Evolutionary conservation across 2,113 vertebrate species (phyloP).

Genomic region (Bujurquina vittata): DNA sequence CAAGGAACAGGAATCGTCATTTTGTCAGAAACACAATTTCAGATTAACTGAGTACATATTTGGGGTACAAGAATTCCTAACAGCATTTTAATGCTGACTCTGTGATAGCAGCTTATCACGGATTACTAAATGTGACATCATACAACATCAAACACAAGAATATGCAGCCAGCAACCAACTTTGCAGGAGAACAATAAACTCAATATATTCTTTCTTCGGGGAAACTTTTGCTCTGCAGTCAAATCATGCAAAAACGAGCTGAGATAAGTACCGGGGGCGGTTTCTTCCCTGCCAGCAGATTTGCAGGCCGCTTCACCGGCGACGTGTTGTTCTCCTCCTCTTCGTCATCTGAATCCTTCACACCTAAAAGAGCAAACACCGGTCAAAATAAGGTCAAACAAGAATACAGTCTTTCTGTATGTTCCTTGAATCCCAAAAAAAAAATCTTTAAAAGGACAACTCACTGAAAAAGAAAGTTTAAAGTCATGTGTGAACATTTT

Average conservation of each 20-base stretch:
- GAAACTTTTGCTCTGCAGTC: neutral
- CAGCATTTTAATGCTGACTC: neutral
- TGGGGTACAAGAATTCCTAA: neutral
- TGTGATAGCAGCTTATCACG: neutral
- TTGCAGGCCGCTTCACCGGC: slow-evolving; percentile 78
- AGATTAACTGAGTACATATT: neutral
- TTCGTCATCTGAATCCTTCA: slow-evolving; percentile 80
- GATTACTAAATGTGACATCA: neutral
- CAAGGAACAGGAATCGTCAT: neutral
- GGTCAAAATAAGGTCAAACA: neutral
- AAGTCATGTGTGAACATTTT: neutral
- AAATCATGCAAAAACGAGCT: neutral
- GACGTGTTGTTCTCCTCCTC: slow-evolving; percentile 83
- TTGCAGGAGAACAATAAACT: neutral
- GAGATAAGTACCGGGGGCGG: slow-evolving; percentile 52
- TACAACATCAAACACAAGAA: neutral
- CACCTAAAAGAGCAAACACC: slow-evolving; percentile 59
- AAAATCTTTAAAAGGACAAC: neutral
- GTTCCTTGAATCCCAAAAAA: rapidly evolving
- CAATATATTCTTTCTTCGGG: neutral
- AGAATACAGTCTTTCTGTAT: neutral
- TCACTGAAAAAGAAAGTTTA: neutral
- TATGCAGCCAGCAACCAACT: neutral
- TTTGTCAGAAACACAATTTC: neutral
- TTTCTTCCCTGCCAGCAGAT: slow-evolving; percentile 63